These are phyloP conservation scores for Lucifuga dentata DNA, from an alignment of 2,113 vertebrate species.

Conservation along the genomic window DNA sequence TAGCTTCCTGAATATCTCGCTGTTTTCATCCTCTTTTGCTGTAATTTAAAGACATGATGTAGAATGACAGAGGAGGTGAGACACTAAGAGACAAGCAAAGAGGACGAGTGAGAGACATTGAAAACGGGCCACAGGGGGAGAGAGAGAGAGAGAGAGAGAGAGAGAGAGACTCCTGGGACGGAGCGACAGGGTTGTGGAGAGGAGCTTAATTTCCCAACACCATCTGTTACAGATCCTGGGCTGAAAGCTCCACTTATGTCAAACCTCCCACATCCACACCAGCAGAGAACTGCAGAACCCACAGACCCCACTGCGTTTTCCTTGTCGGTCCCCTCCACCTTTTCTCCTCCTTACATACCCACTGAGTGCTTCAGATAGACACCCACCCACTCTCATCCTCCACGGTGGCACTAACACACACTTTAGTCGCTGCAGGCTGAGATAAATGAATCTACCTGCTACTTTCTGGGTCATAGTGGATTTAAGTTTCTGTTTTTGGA, in stretches of 20 bases:
- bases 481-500: conserved; percentile 9
- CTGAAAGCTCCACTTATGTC: conserved; percentile 87
- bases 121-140: conserved; percentile 10
- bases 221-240: conserved; percentile 90
- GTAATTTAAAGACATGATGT: conserved; percentile 24
- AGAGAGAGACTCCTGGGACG: conserved; percentile 74
- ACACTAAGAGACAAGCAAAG: conserved; percentile 33
- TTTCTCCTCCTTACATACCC: conserved; percentile 16
- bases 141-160: background rate
- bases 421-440: conserved; percentile 18
- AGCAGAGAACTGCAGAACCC: conserved; percentile 53
- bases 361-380: conserved; percentile 4
- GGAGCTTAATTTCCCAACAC: conserved; percentile 90
- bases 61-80: conserved; percentile 8
- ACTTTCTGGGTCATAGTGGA: conserved; percentile 49
- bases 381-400: conserved; percentile 26
- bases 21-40: conserved; percentile 27
- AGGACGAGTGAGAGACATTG: conserved; percentile 29
- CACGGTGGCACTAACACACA: conserved; percentile 14
- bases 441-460: conserved; percentile 32
- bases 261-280: conserved; percentile 81
- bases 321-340: conserved; percentile 40
- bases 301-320: conserved; percentile 45
- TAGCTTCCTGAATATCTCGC: background rate
- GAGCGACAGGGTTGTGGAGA: conserved; percentile 80